phyloP scores from a whole-genome alignment of 1,140 invertebrate genomes.

The Thalassaphorura encarpata region DNA sequence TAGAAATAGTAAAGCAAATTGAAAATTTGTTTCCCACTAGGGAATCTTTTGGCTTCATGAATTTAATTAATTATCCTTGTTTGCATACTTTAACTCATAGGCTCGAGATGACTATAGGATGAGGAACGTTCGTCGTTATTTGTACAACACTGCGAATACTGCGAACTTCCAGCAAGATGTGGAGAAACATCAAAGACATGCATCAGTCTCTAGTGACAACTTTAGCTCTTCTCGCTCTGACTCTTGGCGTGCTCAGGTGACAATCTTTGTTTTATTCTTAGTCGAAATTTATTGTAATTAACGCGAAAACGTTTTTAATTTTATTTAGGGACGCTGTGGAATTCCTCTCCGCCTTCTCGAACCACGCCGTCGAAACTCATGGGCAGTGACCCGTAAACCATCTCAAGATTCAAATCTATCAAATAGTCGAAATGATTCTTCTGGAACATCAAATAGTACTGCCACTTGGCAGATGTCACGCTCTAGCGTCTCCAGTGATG shows the following conservation, averaged over 20 bases:
- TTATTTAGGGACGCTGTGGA: slow-evolving; percentile 50
- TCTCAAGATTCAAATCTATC: slow-evolving; percentile 82
- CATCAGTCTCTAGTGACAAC: slow-evolving; percentile 77
- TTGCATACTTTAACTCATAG: too few relatives aligned
- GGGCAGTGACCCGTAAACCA: slow-evolving; percentile 76
- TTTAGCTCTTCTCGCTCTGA: slow-evolving; percentile 73
- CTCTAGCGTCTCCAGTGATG: slow-evolving; percentile 51
- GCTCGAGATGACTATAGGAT: slow-evolving; percentile 30
- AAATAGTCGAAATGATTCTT: slow-evolving; percentile 68
- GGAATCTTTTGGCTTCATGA: too few relatives aligned
- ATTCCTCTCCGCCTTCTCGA: slow-evolving; percentile 62
- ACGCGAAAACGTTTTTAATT: slow-evolving; percentile 4
- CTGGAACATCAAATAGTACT: slow-evolving; percentile 72
- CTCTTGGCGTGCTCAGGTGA: slow-evolving; percentile 53
- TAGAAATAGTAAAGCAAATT: too few relatives aligned
- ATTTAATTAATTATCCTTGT: too few relatives aligned
- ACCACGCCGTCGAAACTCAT: slow-evolving; percentile 65
- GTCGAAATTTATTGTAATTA: not conserved
- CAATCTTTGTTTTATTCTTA: not conserved
- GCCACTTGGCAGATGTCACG: slow-evolving; percentile 71
- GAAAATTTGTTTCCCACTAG: too few relatives aligned
- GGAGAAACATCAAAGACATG: slow-evolving; percentile 52
- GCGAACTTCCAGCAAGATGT: slow-evolving; percentile 21
- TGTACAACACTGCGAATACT: slow-evolving; percentile 31
- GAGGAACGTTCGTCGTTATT: slow-evolving; percentile 33